Conservation (phyloP, 2,888 invertebrate species). For the Ctenicera cuprea region DNA sequence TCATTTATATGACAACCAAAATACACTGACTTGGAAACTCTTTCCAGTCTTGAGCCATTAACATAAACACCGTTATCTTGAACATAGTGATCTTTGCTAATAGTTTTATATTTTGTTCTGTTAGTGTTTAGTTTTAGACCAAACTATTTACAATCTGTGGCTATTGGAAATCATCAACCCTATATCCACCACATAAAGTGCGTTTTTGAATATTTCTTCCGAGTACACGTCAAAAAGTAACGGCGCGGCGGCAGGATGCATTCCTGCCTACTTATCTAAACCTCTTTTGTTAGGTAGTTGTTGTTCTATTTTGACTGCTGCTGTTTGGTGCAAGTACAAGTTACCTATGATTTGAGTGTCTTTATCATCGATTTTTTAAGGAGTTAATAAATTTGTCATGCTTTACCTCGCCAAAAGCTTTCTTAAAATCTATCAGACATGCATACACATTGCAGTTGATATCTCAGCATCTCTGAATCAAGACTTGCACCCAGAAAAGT, state of each 20-base stretch:
- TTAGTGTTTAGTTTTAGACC: conserved; percentile 1
- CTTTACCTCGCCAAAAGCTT: background rate
- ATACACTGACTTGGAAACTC: no score
- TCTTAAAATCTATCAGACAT: conserved; percentile 1
- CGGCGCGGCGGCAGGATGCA: background rate
- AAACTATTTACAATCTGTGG: background rate
- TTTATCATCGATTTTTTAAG: conserved; percentile 8
- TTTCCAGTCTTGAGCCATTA: no score
- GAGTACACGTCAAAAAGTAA: background rate
- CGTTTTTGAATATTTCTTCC: background rate
- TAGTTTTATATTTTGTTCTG: no score
- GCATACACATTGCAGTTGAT: no score
- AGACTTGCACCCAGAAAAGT: background rate
- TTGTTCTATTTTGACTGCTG: background rate
- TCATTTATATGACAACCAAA: no score
- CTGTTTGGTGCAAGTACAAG: background rate
- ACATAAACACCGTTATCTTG: no score
- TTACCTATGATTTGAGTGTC: background rate
- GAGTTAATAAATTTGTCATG: background rate
- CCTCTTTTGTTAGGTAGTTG: background rate
- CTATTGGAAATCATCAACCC: background rate
- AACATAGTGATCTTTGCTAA: no score
- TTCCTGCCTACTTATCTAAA: background rate
- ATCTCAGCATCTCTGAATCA: background rate
- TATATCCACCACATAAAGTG: background rate